Base-by-base conservation (phyloP, 2,888 invertebrate species). In the Oxytorus armatus region DNA sequence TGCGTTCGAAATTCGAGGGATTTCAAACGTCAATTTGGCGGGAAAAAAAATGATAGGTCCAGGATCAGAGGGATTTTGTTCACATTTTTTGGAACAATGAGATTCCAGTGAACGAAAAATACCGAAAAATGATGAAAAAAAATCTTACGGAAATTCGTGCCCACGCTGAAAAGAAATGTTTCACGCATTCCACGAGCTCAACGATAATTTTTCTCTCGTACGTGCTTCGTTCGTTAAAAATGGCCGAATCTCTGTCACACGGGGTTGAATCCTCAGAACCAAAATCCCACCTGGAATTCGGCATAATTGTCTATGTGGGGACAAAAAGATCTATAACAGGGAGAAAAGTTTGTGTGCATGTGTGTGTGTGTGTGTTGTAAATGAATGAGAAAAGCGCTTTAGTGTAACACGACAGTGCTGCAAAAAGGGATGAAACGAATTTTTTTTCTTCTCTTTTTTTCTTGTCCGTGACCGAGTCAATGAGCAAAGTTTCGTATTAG, bases 401-500 rank as follows among this genome's bases (percentile, higher is more conserved):
- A 47, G 29, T 14, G 53, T 42, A 59, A 33, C 23, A 29, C 2
- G 29, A 5, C 29, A 5, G 53, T 69, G 47, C 42, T 33, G 51
- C 59, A 73, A 51, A 51, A 68, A 53, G 69, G 69, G 65, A 74
- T 77, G 80, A 77, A 77, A 76, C 65, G 59, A 66, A 61, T 70
- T 76, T 72, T 57, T 61, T 51, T 55, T 44, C 29, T 51, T 44
- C 44, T 65, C 76, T 80, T 33, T 23, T 36, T 7, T 78, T 74
- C 77, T 77, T 76, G 89, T 87, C 87, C 89, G 90, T 90, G 90
- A 90, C 90, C 85, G 85, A 82, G 85, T 90, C 89, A 90, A 90
- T 90, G 87, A 77, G 79, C 63, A 21, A 18, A 70, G 70, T 76
- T 74, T 77, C 51, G 63, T 69, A 42, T 47, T 59, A 61, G 68